Base-by-base conservation (phyloP, 1,140 invertebrate species). In the Chrysopa pallens region DNA sequence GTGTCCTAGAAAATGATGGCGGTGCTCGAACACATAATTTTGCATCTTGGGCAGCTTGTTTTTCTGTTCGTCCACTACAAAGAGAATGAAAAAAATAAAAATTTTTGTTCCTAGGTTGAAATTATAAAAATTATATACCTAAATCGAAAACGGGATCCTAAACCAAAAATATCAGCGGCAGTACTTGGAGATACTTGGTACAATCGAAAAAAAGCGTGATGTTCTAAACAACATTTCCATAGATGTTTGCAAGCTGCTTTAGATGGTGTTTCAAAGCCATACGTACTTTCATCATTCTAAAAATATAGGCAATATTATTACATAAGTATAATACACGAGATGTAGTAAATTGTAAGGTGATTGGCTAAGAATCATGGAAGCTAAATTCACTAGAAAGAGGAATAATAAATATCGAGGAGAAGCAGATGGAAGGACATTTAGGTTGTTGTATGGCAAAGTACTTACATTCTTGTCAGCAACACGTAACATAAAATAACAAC, bases 221-320 rank as follows among this genome's bases (percentile, higher is more conserved):
- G 92, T 56, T 99, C 95, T 17, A 95, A 78, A 55, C 92, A 95
- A 67, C 94, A 98, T 55, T 94, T 91, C 91, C 93, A 98, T 40
- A 98, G 67, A 67, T 98, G 94, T 57, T 96, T 93, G 61, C 91
- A 97, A 0, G 92, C 92, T 39, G 89, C 73, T 52, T 91, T 81
- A 37, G 87, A 91, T n/a, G 84, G 81, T 13, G 93, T 85, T 61
- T 95, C 86, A 62, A 94, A 94, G 5, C 93, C 89, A 60, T 94
- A 94, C 8, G 87, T 94, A 56, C 85, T 85, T 46, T 95, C 88
- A 51, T 94, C 89, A 62, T 92, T 88, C 85, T 90, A 57, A 45
- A 66, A 60, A 45, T 50, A 41, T 27, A 44, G 43, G 8, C 14
- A 33, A 11, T 11, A 11, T 11, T 33, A 33, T 33, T 33, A 33